Evolutionary conservation across 1,140 invertebrate species (phyloP), one percentile per base, ranked within the genome.

Genomic region (Scaptomyza montana): DNA sequence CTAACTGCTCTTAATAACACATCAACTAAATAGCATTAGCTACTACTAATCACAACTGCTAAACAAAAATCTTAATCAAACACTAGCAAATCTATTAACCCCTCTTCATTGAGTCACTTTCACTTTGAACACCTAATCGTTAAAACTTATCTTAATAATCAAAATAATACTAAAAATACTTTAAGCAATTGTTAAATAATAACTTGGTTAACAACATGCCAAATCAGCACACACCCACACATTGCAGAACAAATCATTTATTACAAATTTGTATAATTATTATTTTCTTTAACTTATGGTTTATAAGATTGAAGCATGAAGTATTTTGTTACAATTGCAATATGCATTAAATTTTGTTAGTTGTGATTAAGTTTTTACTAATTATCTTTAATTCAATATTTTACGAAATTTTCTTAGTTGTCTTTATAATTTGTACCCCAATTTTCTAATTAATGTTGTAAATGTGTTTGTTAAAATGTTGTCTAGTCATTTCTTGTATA

Each of bases 171-270:
- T 30, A 54, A 21, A 57, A 47, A 66, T 43, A 43, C 60, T 39
- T 25, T 43, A 55, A 13, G 53, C 55, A 67, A 59, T 67, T 45
- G 50, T 39, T 59, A 60, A 73, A 47, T 25, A 63, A 43, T 72
- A 76, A 65, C 64, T 69, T 54, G 64, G 71, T 53, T 60, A 82
- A 73, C 77, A 67, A 76, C 77, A 73, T 61, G 68, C 47, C 61
- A 69, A 68, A 69, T 61, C 80, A 77, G 69, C 78, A 77, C 78
- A 80, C 79, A 81, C 80, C 70, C 46, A 85, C 78, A 86, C 69
- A 65, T 62, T 62, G 36, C 56, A 57, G 59, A 60, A 64, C 51
- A 67, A 50, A 39, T 45, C n/a, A 62, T 57, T 43, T 43, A 8
- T 43, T 43, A n/a, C 12, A 5, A 28, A 30, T 64, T 54, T 43